Base-by-base conservation (phyloP, 2,888 invertebrate genomes). In the Enoplolaimus lenunculus region DNA sequence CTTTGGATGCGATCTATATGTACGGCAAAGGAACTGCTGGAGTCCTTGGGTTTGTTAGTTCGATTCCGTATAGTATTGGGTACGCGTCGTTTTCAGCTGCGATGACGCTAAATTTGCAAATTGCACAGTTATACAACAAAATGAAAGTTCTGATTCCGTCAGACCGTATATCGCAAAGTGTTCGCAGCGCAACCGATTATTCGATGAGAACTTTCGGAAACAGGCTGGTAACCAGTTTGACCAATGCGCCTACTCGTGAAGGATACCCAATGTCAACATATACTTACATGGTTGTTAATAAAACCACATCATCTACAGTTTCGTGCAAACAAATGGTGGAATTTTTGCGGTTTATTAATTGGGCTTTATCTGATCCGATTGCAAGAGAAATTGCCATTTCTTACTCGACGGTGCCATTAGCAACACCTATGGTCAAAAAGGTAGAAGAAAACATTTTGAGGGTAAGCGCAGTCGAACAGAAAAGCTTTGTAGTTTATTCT, bases 271-370 rank as follows among this genome's bases (percentile, higher is more conserved):
- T 66, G 3, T 66, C 67, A 7, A 66, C 34, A 2, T 66, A 33
- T 34, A 66, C 67, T 7, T 66, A 66, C 34, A 66, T 66, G 67
- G 34, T 66, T n/a, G 67, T 66, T n/a, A 66, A 66, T n/a, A 31
- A n/a, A n/a, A 33, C 30, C 3, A 66, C 67, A 21, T 34, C 30
- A 30, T 31, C 3, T 13, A 34, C n/a, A 29, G 34, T 66, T 2
- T 34, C 33, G 7, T 66, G 67, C 34, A 13, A 3, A 3, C 67
- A 66, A 31, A 66, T 66, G 67, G 33, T 34, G 2, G 30, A 66
- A 34, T 34, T 66, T 29, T 3, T 66, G n/a, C 30, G 33, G 3
- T 66, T 34, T 34, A 3, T 66, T n/a, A 34, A 66, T 31, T 66
- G 67, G 67, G 30, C 34, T 31, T 34, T 66, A 7, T 33, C 26